Conservation (phyloP, 2,113 vertebrate genomes). For the Bothrops jararaca region DNA sequence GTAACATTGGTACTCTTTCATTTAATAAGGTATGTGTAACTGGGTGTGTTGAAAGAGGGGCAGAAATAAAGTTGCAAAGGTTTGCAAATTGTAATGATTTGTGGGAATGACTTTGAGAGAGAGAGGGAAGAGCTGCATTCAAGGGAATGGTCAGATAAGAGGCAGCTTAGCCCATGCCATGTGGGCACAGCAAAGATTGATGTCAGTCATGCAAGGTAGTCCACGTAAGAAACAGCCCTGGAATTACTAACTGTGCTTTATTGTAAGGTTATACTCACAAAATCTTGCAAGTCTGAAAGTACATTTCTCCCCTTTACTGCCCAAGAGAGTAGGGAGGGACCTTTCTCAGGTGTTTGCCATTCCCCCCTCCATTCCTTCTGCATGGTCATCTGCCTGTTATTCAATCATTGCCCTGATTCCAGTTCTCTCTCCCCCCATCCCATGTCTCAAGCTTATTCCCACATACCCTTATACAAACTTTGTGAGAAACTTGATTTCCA, state of each 20-base stretch:
- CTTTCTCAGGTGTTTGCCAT: background rate
- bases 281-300: background rate
- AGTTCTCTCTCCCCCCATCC: background rate
- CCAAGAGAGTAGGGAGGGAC: background rate
- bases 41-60: background rate
- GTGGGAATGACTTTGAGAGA: background rate
- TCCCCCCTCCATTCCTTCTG: background rate
- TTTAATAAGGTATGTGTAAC: background rate
- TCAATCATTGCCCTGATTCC: background rate
- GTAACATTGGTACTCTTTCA: background rate
- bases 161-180: background rate
- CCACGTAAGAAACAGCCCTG: background rate
- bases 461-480: background rate
- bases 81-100: background rate
- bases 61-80: background rate
- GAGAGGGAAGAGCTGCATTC: background rate
- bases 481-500: background rate
- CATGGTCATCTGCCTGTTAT: background rate
- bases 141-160: background rate
- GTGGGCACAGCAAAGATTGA: background rate
- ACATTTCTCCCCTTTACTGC: background rate
- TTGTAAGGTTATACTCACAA: too few relatives aligned
- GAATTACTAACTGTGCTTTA: background rate
- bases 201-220: background rate
- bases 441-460: background rate